A percentile compares a stretch with the other conserved stretches of the same genome.
Evolutionary conservation across 2,797 vertebrate genomes (phyloP).

Genomic region (Rhadinocentrus ornatus): DNA sequence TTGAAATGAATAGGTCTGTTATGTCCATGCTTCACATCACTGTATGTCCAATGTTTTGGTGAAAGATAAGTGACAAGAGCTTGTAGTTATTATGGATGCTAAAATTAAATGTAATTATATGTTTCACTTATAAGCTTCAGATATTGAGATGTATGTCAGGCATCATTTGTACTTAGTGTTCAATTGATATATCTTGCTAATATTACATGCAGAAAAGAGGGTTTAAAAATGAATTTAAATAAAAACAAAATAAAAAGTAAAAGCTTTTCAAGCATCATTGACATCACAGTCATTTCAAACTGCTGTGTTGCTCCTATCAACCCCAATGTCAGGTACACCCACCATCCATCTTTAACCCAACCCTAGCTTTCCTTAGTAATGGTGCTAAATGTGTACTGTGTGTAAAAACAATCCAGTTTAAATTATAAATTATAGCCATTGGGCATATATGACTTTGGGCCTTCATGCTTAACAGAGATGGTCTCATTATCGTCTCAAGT

Average conservation of each 20-base stretch:
- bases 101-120: no score
- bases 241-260: no score
- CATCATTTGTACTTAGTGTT: not conserved
- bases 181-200: no score
- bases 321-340: no score
- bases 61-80: not conserved
- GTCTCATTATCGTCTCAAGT: slow-evolving; percentile 75
- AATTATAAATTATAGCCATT: not conserved
- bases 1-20: not conserved
- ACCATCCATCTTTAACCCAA: not conserved
- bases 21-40: not conserved
- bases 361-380: not conserved
- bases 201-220: not conserved
- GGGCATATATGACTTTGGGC: slow-evolving; percentile 44
- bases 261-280: no score
- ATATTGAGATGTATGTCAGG: not conserved
- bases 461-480: slow-evolving; percentile 70
- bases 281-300: no score
- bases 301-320: no score
- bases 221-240: not conserved
- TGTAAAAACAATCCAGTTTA: slow-evolving; percentile 21
- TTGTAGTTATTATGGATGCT: not conserved
- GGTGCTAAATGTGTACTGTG: slow-evolving; percentile 5
- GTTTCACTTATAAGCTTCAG: not conserved
- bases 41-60: not conserved